These are phyloP conservation scores for Neodontobutis hainanensis DNA, from an alignment of 2,113 vertebrate genomes.

Conservation along the genomic window DNA sequence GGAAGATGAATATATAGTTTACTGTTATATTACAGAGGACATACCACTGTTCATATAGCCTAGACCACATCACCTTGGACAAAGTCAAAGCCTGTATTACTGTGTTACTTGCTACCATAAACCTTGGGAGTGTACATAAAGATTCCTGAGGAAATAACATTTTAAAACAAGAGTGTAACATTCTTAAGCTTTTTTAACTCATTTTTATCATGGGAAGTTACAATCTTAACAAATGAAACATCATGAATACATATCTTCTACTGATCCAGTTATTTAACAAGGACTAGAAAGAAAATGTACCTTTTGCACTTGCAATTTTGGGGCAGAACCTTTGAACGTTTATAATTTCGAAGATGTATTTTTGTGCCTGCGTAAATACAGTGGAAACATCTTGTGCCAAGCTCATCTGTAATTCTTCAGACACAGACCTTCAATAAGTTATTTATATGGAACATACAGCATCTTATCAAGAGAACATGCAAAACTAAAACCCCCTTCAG, in stretches of 20 bases:
- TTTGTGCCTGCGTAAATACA: slow-evolving; percentile 57
- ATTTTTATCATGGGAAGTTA: slow-evolving; percentile 31
- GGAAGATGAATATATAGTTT: slow-evolving; percentile 20
- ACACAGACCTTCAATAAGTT: slow-evolving; percentile 28
- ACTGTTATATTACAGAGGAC: slow-evolving; percentile 18
- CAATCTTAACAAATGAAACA: slow-evolving; percentile 46
- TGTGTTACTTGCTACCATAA: slow-evolving; percentile 29
- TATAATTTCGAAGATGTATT: slow-evolving; percentile 11
- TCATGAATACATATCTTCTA: slow-evolving; percentile 42
- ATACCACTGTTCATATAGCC: slow-evolving; percentile 21
- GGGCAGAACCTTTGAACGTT: slow-evolving; percentile 11
- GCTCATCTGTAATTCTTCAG: slow-evolving; percentile 31
- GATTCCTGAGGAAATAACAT: slow-evolving; percentile 69
- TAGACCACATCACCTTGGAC: slow-evolving; percentile 16
- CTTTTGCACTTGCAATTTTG: slow-evolving; percentile 19
- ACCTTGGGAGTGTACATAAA: slow-evolving; percentile 40
- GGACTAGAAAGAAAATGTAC: slow-evolving; percentile 27
- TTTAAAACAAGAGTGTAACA: slow-evolving; percentile 44
- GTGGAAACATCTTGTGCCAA: slow-evolving; percentile 52
- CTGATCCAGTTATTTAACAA: not conserved
- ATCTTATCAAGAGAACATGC: slow-evolving; percentile 65
- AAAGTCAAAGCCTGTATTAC: slow-evolving; percentile 11
- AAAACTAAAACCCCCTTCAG: slow-evolving; percentile 49
- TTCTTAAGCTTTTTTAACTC: slow-evolving; percentile 46
- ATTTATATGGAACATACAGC: slow-evolving; percentile 35